These are phyloP conservation scores for Drosophila mojavensis DNA, from an alignment of 1,140 invertebrate species.

Conservation along the genomic window DNA sequence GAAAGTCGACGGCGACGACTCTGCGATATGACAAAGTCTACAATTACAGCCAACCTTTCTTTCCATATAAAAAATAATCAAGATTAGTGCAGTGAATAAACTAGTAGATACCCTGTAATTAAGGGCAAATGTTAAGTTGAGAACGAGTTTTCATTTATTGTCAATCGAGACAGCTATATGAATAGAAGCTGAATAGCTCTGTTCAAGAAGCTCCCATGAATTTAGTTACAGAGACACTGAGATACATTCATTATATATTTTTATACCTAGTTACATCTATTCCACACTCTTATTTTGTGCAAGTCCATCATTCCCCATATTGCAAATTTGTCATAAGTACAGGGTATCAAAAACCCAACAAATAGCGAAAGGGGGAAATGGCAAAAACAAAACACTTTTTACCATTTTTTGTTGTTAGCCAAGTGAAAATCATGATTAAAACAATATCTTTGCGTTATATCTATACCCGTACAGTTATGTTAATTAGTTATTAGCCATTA, in stretches of 20 bases:
- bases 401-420: slow-evolving; percentile 8
- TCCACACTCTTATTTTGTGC: neutral
- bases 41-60: slow-evolving; percentile 45
- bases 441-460: slow-evolving; percentile 29
- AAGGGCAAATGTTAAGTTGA: neutral
- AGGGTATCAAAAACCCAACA: slow-evolving; percentile 8
- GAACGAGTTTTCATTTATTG: too few relatives aligned
- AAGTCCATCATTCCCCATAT: neutral
- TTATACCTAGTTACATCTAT: too few relatives aligned
- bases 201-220: too few relatives aligned
- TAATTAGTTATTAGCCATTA: slow-evolving; percentile 39
- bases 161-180: too few relatives aligned
- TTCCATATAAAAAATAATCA: slow-evolving; percentile 13
- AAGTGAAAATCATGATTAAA: slow-evolving; percentile 37
- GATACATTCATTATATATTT: too few relatives aligned
- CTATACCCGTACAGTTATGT: slow-evolving; percentile 20
- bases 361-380: slow-evolving; percentile 44
- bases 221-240: too few relatives aligned
- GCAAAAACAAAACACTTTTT: slow-evolving; percentile 13
- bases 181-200: too few relatives aligned
- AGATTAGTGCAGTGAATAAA: neutral
- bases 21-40: slow-evolving; percentile 49
- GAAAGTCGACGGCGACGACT: slow-evolving; percentile 68
- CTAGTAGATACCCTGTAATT: neutral
- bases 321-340: neutral